Evolutionary conservation across 2,113 vertebrate genomes (phyloP).

Genomic region (Colius striatus): DNA sequence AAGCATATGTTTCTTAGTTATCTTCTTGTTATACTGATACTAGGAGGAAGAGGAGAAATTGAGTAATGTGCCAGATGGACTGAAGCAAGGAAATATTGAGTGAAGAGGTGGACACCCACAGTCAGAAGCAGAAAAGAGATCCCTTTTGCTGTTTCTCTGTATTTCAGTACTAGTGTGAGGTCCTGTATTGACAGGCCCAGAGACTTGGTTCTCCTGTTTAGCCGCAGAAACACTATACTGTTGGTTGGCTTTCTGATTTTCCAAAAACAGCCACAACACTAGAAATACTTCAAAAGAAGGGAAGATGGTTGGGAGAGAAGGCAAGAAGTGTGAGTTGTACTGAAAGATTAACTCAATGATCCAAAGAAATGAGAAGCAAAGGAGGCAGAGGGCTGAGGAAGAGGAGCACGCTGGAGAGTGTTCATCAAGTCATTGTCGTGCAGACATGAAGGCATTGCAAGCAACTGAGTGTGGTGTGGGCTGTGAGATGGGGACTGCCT

Average conservation of each 20-base stretch:
- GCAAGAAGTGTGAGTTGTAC: neutral
- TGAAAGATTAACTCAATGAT: neutral
- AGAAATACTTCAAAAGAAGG: neutral
- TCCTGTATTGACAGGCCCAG: neutral
- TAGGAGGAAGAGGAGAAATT: neutral
- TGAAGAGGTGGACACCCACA: neutral
- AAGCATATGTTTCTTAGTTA: neutral
- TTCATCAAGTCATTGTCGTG: neutral
- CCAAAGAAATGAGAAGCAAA: neutral
- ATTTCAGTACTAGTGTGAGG: conserved; percentile 31
- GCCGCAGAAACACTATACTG: neutral
- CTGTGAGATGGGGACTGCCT: neutral
- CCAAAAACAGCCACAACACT: neutral
- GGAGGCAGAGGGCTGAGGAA: conserved; percentile 1
- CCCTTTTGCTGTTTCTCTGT: neutral
- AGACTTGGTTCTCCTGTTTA: conserved; percentile 1
- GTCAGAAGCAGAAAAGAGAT: neutral
- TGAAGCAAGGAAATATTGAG: neutral
- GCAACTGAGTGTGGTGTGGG: neutral
- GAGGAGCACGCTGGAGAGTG: neutral
- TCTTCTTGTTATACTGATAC: neutral
- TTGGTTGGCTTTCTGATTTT: neutral
- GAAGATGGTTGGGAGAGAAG: neutral
- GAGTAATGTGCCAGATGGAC: neutral
- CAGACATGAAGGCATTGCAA: neutral